phyloP scores from a whole-genome alignment of 2,113 vertebrate species.

The Lathamus discolor region DNA sequence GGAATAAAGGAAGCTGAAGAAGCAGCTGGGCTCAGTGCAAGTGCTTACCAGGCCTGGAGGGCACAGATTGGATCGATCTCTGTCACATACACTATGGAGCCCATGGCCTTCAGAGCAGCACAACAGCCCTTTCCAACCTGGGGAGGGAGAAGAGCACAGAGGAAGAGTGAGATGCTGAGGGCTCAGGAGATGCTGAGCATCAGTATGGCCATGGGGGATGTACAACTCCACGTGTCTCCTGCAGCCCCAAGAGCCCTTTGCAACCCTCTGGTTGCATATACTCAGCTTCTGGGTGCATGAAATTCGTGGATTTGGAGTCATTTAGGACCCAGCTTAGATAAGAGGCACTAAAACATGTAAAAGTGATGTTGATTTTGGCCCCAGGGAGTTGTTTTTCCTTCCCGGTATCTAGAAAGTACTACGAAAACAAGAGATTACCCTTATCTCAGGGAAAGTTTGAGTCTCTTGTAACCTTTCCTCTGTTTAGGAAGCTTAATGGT shows the following conservation, averaged over 20 bases:
- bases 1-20: neutral
- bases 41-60: slow-evolving; percentile 92
- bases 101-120: slow-evolving; percentile 96
- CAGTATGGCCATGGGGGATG: fast-evolving
- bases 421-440: fast-evolving
- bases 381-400: neutral
- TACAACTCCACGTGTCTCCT: fast-evolving
- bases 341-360: neutral
- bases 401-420: neutral
- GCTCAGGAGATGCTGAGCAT: fast-evolving
- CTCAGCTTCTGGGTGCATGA: fast-evolving
- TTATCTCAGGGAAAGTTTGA: neutral
- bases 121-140: slow-evolving; percentile 98
- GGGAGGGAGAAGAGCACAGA: neutral
- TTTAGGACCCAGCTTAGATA: fast-evolving
- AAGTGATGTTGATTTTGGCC: fast-evolving
- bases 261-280: fast-evolving
- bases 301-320: neutral
- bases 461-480: neutral
- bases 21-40: neutral
- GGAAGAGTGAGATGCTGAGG: neutral
- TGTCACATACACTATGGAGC: slow-evolving; percentile 96
- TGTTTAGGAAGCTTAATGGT: neutral
- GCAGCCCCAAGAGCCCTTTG: neutral
- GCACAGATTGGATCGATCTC: slow-evolving; percentile 98